These are phyloP conservation scores for Cydia amplana DNA, from an alignment of 1,140 invertebrate genomes.

Conservation along the genomic window DNA sequence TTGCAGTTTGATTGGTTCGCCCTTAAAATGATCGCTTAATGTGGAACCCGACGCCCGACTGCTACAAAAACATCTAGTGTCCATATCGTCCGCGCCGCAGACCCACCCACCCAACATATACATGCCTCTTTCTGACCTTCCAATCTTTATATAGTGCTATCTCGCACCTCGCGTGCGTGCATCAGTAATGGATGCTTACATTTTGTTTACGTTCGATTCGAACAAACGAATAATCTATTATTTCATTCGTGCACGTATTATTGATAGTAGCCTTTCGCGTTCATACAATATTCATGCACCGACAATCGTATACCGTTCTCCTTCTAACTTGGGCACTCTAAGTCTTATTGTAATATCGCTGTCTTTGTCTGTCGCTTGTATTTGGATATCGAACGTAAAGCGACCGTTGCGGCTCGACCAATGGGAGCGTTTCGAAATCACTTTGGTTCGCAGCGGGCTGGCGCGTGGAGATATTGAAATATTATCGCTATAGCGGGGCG, in stretches of 20 bases:
- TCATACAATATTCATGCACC: slow-evolving; percentile 69
- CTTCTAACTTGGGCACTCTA: slow-evolving; percentile 36
- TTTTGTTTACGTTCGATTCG: slow-evolving; percentile 77
- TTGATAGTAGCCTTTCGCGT: slow-evolving; percentile 70
- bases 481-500: slow-evolving; percentile 70
- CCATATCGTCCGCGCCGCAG: slow-evolving; percentile 54
- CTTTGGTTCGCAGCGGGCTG: slow-evolving; percentile 58
- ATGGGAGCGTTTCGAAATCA: slow-evolving; percentile 64
- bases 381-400: slow-evolving; percentile 53
- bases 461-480: slow-evolving; percentile 68
- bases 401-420: slow-evolving; percentile 46
- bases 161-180: slow-evolving; percentile 43
- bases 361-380: slow-evolving; percentile 47
- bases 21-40: slow-evolving; percentile 78
- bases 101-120: slow-evolving; percentile 41
- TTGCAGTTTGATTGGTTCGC: slow-evolving; percentile 77
- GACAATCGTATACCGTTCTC: slow-evolving; percentile 50
- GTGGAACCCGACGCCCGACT: slow-evolving; percentile 72
- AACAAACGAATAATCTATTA: slow-evolving; percentile 80
- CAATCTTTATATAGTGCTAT: slow-evolving; percentile 17
- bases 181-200: slow-evolving; percentile 75
- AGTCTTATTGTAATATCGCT: neutral
- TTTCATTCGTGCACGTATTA: slow-evolving; percentile 79
- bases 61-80: slow-evolving; percentile 72
- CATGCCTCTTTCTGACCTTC: slow-evolving; percentile 49